Evolutionary conservation across 64 coral and sea anemone species (phyloP).

Genomic region (Actinia equina): DNA sequence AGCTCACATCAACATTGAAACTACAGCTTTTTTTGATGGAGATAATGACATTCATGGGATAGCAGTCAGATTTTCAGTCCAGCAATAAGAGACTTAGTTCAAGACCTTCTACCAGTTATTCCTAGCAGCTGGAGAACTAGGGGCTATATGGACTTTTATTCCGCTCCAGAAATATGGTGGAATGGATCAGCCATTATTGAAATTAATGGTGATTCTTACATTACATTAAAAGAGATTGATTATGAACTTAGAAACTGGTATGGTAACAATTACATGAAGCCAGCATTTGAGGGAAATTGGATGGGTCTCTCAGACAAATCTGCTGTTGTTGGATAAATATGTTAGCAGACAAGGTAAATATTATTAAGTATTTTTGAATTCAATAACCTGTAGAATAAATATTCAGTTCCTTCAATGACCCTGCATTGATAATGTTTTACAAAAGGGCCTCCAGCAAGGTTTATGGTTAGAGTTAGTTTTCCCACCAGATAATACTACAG

Average conservation of each 20-base stretch:
- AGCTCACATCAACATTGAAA: constrained; percentile 39
- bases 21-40: constrained; percentile 32
- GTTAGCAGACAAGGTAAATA: not conserved
- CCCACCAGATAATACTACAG: too few relatives aligned
- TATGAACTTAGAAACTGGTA: constrained; percentile 55
- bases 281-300: not conserved
- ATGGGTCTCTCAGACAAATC: not conserved
- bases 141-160: constrained; percentile 76
- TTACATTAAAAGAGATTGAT: constrained; percentile 50
- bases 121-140: constrained; percentile 34
- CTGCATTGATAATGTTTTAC: too few relatives aligned
- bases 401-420: too few relatives aligned
- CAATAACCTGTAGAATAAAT: too few relatives aligned
- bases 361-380: too few relatives aligned
- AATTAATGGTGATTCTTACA: constrained; percentile 55
- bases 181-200: constrained; percentile 45
- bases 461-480: too few relatives aligned
- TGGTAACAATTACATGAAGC: constrained; percentile 33
- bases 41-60: constrained; percentile 35
- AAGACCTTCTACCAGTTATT: constrained; percentile 20
- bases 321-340: not conserved
- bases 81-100: constrained; percentile 29
- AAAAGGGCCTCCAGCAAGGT: too few relatives aligned
- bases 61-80: constrained; percentile 62
- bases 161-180: constrained; percentile 35